Conservation (phyloP, 2,888 invertebrate species). For the Tryphoninae sp. region DNA sequence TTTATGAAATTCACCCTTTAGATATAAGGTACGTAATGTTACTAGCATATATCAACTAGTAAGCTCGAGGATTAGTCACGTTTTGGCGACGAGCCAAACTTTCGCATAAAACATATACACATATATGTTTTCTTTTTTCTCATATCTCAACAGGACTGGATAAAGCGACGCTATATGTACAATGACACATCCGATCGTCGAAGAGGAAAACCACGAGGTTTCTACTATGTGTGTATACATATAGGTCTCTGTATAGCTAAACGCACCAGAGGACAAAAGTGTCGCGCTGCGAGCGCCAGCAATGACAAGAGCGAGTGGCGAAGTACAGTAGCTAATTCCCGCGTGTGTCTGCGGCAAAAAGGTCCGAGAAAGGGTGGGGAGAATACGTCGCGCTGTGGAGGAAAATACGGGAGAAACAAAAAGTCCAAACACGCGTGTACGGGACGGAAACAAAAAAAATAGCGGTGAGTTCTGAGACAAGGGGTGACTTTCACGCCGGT, state of each 20-base stretch:
- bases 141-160: not conserved
- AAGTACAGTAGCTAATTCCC: not conserved
- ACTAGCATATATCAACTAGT: conserved; percentile 55
- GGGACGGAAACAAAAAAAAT: not conserved
- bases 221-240: not conserved
- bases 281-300: conserved; percentile 2
- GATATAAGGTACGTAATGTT: not conserved
- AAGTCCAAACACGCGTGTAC: not conserved
- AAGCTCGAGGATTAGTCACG: conserved; percentile 74
- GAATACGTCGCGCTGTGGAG: not conserved
- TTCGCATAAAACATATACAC: conserved; percentile 50
- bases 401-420: not conserved
- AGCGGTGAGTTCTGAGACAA: not conserved
- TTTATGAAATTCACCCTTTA: not conserved
- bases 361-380: not conserved
- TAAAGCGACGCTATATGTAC: conserved; percentile 17
- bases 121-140: not conserved
- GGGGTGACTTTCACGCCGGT: not conserved
- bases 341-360: not conserved
- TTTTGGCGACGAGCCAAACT: conserved; percentile 73
- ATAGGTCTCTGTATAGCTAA: not conserved
- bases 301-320: not conserved
- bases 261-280: not conserved
- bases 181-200: conserved; percentile 44
- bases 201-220: conserved; percentile 33